Percentiles rank a stretch among this genome's conserved stretches.
Conservation (phyloP, 2,113 vertebrate genomes). For the Ochotona curzoniae region DNA sequence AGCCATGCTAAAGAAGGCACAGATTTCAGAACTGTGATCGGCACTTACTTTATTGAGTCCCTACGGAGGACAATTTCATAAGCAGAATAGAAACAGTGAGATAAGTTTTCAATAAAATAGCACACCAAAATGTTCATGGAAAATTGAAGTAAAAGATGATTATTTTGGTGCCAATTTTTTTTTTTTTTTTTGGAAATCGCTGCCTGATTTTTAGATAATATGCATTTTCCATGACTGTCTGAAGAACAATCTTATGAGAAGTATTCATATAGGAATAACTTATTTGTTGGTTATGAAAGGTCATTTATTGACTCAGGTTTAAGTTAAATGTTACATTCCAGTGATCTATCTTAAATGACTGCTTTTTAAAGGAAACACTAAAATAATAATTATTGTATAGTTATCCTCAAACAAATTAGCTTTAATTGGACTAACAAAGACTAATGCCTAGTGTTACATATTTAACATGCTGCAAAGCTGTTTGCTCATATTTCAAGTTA, state of each 20-base stretch:
- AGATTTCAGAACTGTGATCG: slow-evolving; percentile 20
- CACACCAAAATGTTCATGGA: too few relatives aligned
- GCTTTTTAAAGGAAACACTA: background rate
- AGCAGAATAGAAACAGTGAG: background rate
- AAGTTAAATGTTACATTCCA: background rate
- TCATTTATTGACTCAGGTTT: background rate
- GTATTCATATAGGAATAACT: background rate
- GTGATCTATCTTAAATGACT: background rate
- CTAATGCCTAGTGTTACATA: background rate
- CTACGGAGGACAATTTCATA: background rate
- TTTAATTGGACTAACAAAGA: slow-evolving; percentile 19
- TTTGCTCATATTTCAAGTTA: slow-evolving; percentile 44
- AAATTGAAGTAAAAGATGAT: too few relatives aligned
- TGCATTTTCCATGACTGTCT: too few relatives aligned
- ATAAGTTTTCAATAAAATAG: background rate
- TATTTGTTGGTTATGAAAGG: background rate
- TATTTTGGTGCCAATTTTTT: too few relatives aligned
- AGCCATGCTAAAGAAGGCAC: background rate
- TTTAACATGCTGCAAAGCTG: background rate
- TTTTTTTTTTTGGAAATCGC: too few relatives aligned
- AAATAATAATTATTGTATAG: background rate
- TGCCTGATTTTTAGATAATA: too few relatives aligned
- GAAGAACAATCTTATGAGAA: background rate
- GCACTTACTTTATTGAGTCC: background rate
- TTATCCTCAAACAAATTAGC: background rate